These are phyloP conservation scores for Paramisgurnus dabryanus DNA, from an alignment of 2,113 vertebrate species.

Conservation along the genomic window DNA sequence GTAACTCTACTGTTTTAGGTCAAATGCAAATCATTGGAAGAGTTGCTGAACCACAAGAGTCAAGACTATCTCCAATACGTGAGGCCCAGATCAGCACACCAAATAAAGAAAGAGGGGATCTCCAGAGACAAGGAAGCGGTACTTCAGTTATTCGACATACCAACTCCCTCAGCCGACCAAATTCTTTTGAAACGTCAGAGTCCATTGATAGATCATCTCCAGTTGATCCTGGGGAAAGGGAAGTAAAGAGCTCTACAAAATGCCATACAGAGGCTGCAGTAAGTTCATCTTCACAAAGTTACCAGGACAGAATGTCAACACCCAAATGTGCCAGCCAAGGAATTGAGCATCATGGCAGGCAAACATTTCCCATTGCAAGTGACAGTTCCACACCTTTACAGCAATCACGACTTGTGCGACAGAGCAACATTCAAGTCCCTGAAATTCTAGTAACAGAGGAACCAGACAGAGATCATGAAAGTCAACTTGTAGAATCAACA, in stretches of 20 bases:
- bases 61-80: slow-evolving; percentile 73
- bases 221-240: slow-evolving; percentile 76
- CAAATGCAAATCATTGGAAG: slow-evolving; percentile 81
- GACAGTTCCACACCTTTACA: slow-evolving; percentile 74
- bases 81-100: slow-evolving; percentile 76
- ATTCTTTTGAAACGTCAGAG: slow-evolving; percentile 88
- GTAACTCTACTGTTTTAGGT: slow-evolving; percentile 71
- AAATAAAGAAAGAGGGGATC: slow-evolving; percentile 76
- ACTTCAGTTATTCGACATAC: slow-evolving; percentile 98
- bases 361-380: slow-evolving; percentile 51
- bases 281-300: slow-evolving; percentile 57
- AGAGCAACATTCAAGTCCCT: slow-evolving; percentile 96
- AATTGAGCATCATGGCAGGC: slow-evolving; percentile 68
- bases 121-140: slow-evolving; percentile 88
- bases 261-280: slow-evolving; percentile 65
- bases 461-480: slow-evolving; percentile 87
- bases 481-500: slow-evolving; percentile 74
- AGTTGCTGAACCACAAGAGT: slow-evolving; percentile 70
- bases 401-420: slow-evolving; percentile 87
- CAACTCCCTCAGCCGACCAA: slow-evolving; percentile 91
- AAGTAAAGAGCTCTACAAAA: slow-evolving; percentile 67
- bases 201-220: slow-evolving; percentile 81
- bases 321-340: slow-evolving; percentile 60
- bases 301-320: slow-evolving; percentile 69
- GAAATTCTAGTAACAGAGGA: slow-evolving; percentile 98